These are phyloP conservation scores for Meghimatium bilineatum DNA, from an alignment of 2,888 invertebrate genomes.

Conservation along the genomic window DNA sequence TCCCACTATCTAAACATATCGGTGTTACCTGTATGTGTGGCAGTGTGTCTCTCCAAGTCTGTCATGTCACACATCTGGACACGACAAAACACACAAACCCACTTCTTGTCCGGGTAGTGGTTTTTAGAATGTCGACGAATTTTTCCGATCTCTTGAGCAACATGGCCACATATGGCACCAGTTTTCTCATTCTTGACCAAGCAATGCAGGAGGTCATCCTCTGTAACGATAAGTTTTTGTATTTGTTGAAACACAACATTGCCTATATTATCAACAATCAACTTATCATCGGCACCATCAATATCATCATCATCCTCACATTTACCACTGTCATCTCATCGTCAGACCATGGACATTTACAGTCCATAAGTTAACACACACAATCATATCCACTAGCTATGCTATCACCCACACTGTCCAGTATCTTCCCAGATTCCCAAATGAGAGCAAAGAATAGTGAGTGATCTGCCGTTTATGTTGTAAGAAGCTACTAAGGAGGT, in stretches of 20 bases:
- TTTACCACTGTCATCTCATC: too few species aligned
- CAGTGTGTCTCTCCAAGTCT: conserved; percentile 41
- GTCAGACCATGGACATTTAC: too few species aligned
- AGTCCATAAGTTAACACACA: too few species aligned
- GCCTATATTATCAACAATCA: too few species aligned
- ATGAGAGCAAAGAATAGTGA: too few species aligned
- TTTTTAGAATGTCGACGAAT: conserved; percentile 44
- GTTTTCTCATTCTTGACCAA: conserved; percentile 3
- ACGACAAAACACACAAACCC: conserved; percentile 45
- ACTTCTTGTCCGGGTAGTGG: conserved; percentile 44
- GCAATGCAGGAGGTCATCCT: conserved; percentile 32
- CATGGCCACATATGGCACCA: conserved; percentile 14
- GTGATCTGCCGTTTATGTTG: too few species aligned
- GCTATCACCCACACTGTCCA: too few species aligned
- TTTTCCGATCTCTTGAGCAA: conserved; percentile 37
- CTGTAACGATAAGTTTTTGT: conserved; percentile 21
- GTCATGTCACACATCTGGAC: conserved; percentile 46
- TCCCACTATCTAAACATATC: background rate
- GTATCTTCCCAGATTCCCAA: too few species aligned
- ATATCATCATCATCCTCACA: too few species aligned
- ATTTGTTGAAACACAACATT: background rate
- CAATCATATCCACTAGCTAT: too few species aligned
- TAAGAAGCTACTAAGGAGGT: too few species aligned
- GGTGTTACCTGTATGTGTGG: conserved; percentile 41
- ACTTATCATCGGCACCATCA: too few species aligned